phyloP scores from a whole-genome alignment of 2,888 invertebrate genomes.

The Limnephilus rhombicus region DNA sequence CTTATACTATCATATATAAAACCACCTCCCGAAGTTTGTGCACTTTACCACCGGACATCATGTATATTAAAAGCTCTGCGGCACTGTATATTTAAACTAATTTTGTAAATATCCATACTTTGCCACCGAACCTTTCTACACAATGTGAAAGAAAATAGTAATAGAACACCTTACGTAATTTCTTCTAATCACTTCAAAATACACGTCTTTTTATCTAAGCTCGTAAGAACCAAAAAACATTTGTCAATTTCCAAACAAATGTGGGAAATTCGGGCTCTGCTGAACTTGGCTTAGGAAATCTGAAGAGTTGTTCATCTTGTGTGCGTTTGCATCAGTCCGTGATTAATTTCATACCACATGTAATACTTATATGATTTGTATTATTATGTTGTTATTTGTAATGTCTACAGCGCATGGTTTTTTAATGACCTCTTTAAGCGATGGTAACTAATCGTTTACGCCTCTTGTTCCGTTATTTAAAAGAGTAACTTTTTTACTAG shows the following conservation, averaged over 20 bases:
- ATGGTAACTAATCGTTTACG: constrained; percentile 13
- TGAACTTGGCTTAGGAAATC: constrained; percentile 29
- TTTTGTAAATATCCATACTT: neutral
- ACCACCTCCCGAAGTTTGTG: too few species aligned
- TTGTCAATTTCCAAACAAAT: neutral
- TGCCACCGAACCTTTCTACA: neutral
- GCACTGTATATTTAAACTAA: neutral
- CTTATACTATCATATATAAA: too few species aligned
- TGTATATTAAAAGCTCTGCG: too few species aligned
- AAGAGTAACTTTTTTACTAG: neutral
- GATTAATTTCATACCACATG: constrained; percentile 9
- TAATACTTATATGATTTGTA: neutral
- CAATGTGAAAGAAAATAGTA: neutral
- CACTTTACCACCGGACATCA: too few species aligned
- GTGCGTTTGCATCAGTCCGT: constrained; percentile 24
- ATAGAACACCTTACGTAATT: neutral
- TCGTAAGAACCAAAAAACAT: neutral
- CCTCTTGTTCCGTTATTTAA: neutral
- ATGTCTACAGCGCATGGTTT: neutral
- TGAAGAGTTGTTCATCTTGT: constrained; percentile 23
- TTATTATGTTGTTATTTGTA: neutral
- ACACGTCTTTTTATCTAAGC: neutral
- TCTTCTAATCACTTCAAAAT: neutral
- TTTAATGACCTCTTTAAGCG: constrained; percentile 12
- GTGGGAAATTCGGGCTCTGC: constrained; percentile 18